Evolutionary conservation across 2,888 invertebrate genomes (phyloP).

Genomic region (Empis livida): DNA sequence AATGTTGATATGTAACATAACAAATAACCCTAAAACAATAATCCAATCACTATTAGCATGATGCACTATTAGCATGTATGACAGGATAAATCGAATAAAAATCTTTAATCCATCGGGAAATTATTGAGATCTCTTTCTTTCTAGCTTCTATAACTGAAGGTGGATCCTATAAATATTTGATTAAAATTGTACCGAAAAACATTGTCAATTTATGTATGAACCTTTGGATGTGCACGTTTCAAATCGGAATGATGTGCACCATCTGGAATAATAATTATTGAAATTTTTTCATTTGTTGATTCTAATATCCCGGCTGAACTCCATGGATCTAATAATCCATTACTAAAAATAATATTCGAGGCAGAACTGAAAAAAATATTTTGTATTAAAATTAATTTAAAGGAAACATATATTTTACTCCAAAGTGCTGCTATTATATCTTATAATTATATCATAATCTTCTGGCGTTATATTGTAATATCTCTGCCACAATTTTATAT

Average conservation of each 20-base stretch:
- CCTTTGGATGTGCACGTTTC: slow-evolving; percentile 35
- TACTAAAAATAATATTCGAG: slow-evolving; percentile 60
- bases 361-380: slow-evolving; percentile 27
- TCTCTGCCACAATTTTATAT: slow-evolving; percentile 40
- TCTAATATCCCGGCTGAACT: slow-evolving; percentile 63
- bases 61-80: too few relatives aligned
- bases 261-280: slow-evolving; percentile 59
- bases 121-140: neutral
- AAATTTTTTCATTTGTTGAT: slow-evolving; percentile 47
- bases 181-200: too few relatives aligned
- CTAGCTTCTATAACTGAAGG: neutral
- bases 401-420: slow-evolving; percentile 17
- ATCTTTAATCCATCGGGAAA: too few relatives aligned
- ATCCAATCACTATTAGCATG: too few relatives aligned
- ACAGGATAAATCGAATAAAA: too few relatives aligned
- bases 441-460: slow-evolving; percentile 49
- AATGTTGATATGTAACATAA: too few relatives aligned
- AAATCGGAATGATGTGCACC: slow-evolving; percentile 75
- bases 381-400: neutral
- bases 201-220: neutral
- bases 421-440: slow-evolving; percentile 70
- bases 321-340: slow-evolving; percentile 74
- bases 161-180: neutral
- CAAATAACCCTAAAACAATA: too few relatives aligned
- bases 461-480: slow-evolving; percentile 59